A percentile compares a stretch with the other conserved stretches of the same genome.
These are phyloP conservation scores for Cladopsammia gracilis DNA, from an alignment of 64 coral and sea anemone species.

Conservation along the genomic window DNA sequence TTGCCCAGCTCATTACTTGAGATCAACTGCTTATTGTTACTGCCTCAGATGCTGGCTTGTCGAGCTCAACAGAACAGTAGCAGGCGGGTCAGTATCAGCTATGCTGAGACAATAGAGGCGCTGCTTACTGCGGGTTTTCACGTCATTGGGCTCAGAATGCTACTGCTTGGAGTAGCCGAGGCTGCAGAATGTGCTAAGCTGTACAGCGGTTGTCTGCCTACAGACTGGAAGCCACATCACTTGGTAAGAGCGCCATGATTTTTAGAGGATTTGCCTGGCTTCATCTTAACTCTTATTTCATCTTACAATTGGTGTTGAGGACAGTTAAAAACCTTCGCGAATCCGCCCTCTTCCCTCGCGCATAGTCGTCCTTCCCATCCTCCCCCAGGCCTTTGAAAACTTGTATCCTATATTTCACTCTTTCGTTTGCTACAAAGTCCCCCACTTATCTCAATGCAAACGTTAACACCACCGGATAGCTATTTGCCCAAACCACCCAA, in stretches of 20 bases:
- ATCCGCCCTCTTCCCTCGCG: too few relatives aligned
- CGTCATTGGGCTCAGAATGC: constrained; percentile 60
- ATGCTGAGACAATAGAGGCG: constrained; percentile 80
- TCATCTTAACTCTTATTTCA: too few relatives aligned
- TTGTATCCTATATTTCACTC: too few relatives aligned
- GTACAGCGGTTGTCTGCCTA: constrained; percentile 48
- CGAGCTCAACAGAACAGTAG: constrained; percentile 32
- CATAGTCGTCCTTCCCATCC: too few relatives aligned
- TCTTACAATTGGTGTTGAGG: too few relatives aligned
- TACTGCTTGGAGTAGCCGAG: constrained; percentile 51
- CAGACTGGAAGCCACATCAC: constrained; percentile 55
- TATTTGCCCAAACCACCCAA: too few relatives aligned
- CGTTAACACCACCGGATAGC: too few relatives aligned
- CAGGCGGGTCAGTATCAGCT: constrained; percentile 18
- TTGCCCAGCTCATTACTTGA: constrained; percentile 84
- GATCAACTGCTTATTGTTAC: constrained; percentile 87
- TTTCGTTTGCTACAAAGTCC: too few relatives aligned
- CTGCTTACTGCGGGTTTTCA: constrained; percentile 71
- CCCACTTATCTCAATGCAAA: too few relatives aligned
- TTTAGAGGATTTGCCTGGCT: too few relatives aligned
- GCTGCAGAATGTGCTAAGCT: constrained; percentile 60
- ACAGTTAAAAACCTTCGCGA: too few relatives aligned
- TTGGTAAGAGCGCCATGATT: constrained; percentile 11
- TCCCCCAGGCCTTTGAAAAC: too few relatives aligned
- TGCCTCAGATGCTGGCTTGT: constrained; percentile 51